Evolutionary conservation across 2,797 vertebrate species (phyloP).

Genomic region (Ambastaia sidthimunki): DNA sequence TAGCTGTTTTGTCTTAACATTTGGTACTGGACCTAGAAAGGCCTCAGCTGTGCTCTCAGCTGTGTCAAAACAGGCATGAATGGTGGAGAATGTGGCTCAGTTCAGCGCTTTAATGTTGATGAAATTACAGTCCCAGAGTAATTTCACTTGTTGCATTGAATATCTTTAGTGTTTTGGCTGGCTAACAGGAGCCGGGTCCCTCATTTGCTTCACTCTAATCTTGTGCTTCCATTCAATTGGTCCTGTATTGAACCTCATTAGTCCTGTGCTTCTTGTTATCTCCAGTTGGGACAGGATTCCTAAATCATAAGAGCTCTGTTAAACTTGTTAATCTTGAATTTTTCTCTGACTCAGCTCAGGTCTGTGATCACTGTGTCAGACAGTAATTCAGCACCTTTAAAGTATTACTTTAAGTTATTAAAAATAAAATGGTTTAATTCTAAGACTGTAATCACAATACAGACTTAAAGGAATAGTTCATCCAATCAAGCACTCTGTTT

Average conservation of each 20-base stretch:
- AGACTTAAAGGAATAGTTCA: background rate
- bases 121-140: slow-evolving; percentile 21
- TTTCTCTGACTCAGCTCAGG: slow-evolving; percentile 10
- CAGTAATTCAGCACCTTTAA: slow-evolving; percentile 14
- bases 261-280: slow-evolving; percentile 9
- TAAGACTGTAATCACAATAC: background rate
- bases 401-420: slow-evolving; percentile 4
- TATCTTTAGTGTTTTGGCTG: slow-evolving; percentile 25
- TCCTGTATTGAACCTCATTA: slow-evolving; percentile 9
- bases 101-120: slow-evolving; percentile 25
- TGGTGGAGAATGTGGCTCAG: slow-evolving; percentile 10
- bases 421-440: background rate
- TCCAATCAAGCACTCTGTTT: background rate
- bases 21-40: background rate
- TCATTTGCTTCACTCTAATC: slow-evolving; percentile 10
- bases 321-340: slow-evolving; percentile 5
- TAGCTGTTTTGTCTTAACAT: background rate
- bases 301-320: slow-evolving; percentile 1
- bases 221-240: background rate
- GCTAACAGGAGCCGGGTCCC: background rate
- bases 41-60: slow-evolving; percentile 19
- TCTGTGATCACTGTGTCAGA: background rate
- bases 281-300: slow-evolving; percentile 2
- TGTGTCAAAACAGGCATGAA: slow-evolving; percentile 22
- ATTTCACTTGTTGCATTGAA: slow-evolving; percentile 5